Evolutionary conservation across 2,797 vertebrate genomes (phyloP), one percentile per base, ranked within the genome.

Genomic region (Dipus sagitta): DNA sequence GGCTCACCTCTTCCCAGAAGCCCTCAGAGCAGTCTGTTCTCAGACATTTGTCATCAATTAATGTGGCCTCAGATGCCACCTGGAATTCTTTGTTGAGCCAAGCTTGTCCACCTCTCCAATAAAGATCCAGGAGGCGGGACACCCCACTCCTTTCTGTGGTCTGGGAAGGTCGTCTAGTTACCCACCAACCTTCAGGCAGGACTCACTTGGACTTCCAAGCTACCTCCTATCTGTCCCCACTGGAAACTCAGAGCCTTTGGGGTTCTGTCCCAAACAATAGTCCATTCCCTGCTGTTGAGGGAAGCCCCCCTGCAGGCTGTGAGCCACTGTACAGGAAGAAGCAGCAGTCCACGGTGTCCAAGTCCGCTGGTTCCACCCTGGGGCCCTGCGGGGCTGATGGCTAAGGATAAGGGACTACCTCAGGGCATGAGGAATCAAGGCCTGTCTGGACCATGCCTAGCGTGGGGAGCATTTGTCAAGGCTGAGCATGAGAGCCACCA

Each of bases 351-450:
- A 2, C 58, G 30, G 67, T 26, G 34, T 14, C 52, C 42, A 60
- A 42, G 38, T 12, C 60, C 47, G 60, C 81, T 83, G 8, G 60
- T 81, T 28, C 62, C 65, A n/a, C 32, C 42, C 6, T 34, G n/a
- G 13, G n/a, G 28, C 34, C 58, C 78, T 26, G 15, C 17, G n/a
- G 26, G 60, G 20, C 79, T 47, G 17, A 20, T 52, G 12, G 8
- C 60, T 32, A 34, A n/a, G 42, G 30, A n/a, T 6, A 32, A 38
- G 26, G 12, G n/a, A 8, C 54, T 4, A 13, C 30, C 4, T 10
- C 23, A 9, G 38, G 65, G 6, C 14, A 1, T 26, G 14, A n/a
- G 13, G 14, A 13, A 10, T 7, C 0, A 6, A n/a, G 71, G 62
- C 5, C 42, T 26, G 12, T 15, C n/a, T 14, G n/a, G 38, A 8